A percentile compares a stretch with the other conserved stretches of the same genome.
Conservation (phyloP, 2,797 vertebrate species). For the Diceros bicornis region DNA sequence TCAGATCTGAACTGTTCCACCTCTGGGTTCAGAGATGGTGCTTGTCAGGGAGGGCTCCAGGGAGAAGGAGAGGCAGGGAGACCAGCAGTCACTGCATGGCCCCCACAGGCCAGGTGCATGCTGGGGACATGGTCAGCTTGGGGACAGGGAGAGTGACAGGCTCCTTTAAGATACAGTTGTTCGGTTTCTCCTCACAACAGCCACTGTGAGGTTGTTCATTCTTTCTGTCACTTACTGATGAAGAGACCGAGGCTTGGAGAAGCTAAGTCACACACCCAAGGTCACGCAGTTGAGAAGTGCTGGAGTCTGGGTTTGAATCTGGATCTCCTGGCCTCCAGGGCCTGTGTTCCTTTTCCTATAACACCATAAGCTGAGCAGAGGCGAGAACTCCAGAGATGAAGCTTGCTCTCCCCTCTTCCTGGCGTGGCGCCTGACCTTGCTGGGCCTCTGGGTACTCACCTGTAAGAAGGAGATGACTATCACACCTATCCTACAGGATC, state of each 20-base stretch:
- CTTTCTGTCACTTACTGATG: neutral
- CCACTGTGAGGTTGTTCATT: neutral
- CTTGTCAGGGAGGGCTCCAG: neutral
- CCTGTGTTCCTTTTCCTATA: neutral
- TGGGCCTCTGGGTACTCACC: neutral
- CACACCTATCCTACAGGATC: fast-evolving
- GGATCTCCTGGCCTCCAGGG: neutral
- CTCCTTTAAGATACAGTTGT: neutral
- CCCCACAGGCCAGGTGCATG: fast-evolving
- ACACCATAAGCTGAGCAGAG: neutral
- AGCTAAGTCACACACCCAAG: neutral
- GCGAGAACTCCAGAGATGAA: neutral
- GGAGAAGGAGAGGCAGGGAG: neutral
- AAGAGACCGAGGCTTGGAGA: neutral
- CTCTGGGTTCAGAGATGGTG: neutral
- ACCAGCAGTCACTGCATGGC: fast-evolving
- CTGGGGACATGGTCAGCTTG: neutral
- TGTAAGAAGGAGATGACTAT: neutral
- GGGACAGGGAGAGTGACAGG: neutral
- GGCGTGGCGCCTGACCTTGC: fast-evolving
- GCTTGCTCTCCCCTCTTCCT: neutral
- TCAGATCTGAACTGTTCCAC: neutral
- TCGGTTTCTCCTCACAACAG: neutral
- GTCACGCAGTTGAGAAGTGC: neutral
- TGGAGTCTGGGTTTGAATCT: neutral